phyloP scores from a whole-genome alignment of 2,888 invertebrate genomes.

The Griposia aprilina region DNA sequence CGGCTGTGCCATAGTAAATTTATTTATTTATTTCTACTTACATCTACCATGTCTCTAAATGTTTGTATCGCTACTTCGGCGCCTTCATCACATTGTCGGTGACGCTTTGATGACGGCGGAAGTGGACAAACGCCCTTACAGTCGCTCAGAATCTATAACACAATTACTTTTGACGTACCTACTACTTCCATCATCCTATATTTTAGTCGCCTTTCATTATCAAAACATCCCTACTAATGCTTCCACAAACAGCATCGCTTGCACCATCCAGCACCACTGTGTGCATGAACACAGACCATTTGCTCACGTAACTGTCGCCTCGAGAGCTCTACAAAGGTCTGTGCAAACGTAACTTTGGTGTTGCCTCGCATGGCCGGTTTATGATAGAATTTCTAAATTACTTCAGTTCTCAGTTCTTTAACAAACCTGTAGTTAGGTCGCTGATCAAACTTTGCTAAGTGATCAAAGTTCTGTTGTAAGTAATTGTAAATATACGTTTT shows the following conservation, averaged over 20 bases:
- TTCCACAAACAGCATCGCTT: background rate
- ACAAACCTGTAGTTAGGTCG: background rate
- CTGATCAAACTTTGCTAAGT: constrained; percentile 17
- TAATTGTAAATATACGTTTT: constrained; percentile 15
- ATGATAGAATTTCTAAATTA: constrained; percentile 62
- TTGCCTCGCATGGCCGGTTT: constrained; percentile 41
- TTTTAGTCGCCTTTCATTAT: background rate
- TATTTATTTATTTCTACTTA: too few species aligned
- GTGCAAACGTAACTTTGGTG: constrained; percentile 59
- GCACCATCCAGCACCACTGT: constrained; percentile 33
- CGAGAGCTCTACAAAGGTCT: constrained; percentile 64
- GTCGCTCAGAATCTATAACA: background rate
- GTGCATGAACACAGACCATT: constrained; percentile 22
- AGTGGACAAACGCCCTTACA: background rate
- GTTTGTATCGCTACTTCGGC: too few species aligned
- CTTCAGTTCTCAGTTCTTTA: constrained; percentile 27
- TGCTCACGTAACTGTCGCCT: constrained; percentile 57
- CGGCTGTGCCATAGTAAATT: too few species aligned
- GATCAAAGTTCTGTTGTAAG: constrained; percentile 26
- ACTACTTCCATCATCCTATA: background rate
- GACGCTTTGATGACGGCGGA: too few species aligned
- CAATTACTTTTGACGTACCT: background rate
- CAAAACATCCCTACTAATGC: constrained; percentile 12
- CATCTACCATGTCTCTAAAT: too few species aligned
- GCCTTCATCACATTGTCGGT: too few species aligned